These are phyloP conservation scores for Ectemnius continuus DNA, from an alignment of 2,888 invertebrate genomes.

Conservation along the genomic window DNA sequence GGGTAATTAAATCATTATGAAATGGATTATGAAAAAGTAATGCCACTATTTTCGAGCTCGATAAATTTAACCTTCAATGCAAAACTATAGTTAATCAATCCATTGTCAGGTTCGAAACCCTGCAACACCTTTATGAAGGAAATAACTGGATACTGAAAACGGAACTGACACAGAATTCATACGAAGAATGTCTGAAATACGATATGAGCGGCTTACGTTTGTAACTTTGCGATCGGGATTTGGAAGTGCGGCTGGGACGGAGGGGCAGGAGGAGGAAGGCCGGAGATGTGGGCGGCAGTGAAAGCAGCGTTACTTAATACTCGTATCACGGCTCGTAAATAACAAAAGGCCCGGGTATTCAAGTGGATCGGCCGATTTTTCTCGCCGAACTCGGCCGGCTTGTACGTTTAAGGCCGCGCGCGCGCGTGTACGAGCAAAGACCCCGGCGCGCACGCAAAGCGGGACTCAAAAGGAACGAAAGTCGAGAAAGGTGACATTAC, in stretches of 20 bases:
- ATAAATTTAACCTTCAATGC: too few relatives aligned
- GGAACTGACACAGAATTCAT: too few relatives aligned
- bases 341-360: constrained; percentile 63
- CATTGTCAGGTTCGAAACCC: too few relatives aligned
- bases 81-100: too few relatives aligned
- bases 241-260: constrained; percentile 41
- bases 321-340: constrained; percentile 64
- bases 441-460: constrained; percentile 14
- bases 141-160: too few relatives aligned
- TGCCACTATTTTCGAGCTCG: too few relatives aligned
- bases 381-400: constrained; percentile 27
- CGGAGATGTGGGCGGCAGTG: constrained; percentile 71
- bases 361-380: constrained; percentile 57
- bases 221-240: constrained; percentile 54
- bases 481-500: constrained; percentile 24
- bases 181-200: constrained; percentile 27
- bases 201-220: neutral
- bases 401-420: constrained; percentile 38
- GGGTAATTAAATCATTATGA: too few relatives aligned
- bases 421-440: constrained; percentile 2
- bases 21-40: too few relatives aligned
- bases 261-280: constrained; percentile 64
- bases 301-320: constrained; percentile 73
- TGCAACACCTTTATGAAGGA: too few relatives aligned
- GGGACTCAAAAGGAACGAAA: constrained; percentile 35